Percentiles rank a stretch among this genome's conserved stretches.
These are phyloP conservation scores for Pasiphila rectangulata DNA, from an alignment of 2,888 invertebrate genomes.

Conservation along the genomic window DNA sequence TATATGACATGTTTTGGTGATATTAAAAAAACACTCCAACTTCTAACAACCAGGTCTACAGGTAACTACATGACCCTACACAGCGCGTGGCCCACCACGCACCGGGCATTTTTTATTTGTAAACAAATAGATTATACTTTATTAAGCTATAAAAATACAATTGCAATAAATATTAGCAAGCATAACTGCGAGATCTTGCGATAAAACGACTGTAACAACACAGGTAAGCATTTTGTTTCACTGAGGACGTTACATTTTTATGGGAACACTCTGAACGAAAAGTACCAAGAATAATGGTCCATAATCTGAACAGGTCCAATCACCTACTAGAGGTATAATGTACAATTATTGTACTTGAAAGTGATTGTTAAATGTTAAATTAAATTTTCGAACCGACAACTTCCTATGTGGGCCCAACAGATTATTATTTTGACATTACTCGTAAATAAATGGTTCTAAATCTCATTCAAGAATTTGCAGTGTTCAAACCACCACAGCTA, in stretches of 20 bases:
- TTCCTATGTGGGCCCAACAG: slow-evolving; percentile 39
- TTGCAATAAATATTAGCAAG: slow-evolving; percentile 13
- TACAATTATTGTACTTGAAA: slow-evolving; percentile 33
- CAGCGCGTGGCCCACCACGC: too few species aligned
- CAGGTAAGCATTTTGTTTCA: slow-evolving; percentile 30
- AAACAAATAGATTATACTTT: too few species aligned
- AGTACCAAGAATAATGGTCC: slow-evolving; percentile 25
- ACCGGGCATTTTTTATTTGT: too few species aligned
- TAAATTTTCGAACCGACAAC: slow-evolving; percentile 30
- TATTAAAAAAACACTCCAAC: too few species aligned
- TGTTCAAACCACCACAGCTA: too few species aligned
- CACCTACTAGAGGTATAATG: too few species aligned
- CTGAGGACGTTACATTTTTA: slow-evolving; percentile 30
- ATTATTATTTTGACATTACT: slow-evolving; percentile 11
- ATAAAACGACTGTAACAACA: slow-evolving; percentile 26
- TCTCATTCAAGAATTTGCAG: neutral
- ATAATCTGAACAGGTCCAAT: slow-evolving; percentile 27
- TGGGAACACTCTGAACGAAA: slow-evolving; percentile 24
- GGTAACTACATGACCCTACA: too few species aligned
- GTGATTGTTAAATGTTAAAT: slow-evolving; percentile 8
- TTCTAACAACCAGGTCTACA: too few species aligned
- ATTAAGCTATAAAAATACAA: slow-evolving; percentile 9
- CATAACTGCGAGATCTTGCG: slow-evolving; percentile 22
- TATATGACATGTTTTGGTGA: too few species aligned
- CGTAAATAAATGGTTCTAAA: neutral